Conservation (phyloP, 2,113 vertebrate genomes). For the Rhynchomys soricoides region DNA sequence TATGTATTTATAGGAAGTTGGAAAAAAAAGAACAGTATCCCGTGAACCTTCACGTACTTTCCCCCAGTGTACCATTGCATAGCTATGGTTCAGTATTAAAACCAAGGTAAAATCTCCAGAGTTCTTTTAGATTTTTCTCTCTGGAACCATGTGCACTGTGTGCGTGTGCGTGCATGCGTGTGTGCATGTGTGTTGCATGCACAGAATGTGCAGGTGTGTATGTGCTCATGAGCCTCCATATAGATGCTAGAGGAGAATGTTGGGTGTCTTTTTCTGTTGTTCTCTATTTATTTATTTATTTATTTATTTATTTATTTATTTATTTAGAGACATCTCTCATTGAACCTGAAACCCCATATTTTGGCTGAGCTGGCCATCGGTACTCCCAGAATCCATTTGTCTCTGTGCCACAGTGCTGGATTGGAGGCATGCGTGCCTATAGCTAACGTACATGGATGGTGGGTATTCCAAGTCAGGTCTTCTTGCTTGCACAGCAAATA, state of each 20-base stretch:
- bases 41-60: conserved; percentile 28
- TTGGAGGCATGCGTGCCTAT: neutral
- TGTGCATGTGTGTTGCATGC: neutral
- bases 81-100: conserved; percentile 14
- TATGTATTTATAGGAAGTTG: conserved; percentile 29
- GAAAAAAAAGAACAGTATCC: neutral
- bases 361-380: neutral
- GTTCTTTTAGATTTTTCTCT: conserved; percentile 8
- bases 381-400: neutral
- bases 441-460: neutral
- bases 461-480: neutral
- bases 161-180: neutral
- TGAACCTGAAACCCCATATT: neutral
- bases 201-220: neutral
- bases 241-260: neutral
- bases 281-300: neutral
- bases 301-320: neutral
- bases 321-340: neutral
- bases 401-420: neutral
- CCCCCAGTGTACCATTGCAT: neutral
- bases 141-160: neutral
- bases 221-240: neutral
- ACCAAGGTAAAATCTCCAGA: neutral
- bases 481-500: neutral
- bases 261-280: neutral